Conservation (phyloP, 2,888 invertebrate species). For the Nomada ruficornis region DNA sequence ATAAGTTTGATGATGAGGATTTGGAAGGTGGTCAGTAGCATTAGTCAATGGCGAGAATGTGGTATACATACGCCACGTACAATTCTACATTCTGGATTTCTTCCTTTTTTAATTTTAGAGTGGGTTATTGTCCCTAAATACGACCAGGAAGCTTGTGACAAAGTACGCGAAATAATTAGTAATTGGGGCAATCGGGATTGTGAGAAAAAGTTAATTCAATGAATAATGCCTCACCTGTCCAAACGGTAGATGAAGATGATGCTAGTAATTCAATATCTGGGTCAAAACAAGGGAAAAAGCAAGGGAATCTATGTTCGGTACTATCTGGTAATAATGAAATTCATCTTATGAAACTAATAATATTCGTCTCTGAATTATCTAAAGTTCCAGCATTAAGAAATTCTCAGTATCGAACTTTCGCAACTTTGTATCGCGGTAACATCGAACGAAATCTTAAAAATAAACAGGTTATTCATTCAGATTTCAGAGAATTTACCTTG, state of each 20-base stretch:
- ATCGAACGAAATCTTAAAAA: neutral
- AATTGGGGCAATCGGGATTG: neutral
- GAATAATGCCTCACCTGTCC: neutral
- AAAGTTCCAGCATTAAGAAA: too few relatives aligned
- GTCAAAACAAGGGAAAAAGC: conserved; percentile 1
- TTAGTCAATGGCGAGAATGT: neutral
- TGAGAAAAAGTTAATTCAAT: neutral
- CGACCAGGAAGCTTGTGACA: neutral
- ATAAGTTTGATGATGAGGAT: neutral
- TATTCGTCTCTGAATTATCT: too few relatives aligned
- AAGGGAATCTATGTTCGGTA: conserved; percentile 8
- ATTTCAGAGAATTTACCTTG: neutral
- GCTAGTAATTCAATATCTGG: too few relatives aligned
- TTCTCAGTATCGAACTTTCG: too few relatives aligned
- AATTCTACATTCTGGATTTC: neutral
- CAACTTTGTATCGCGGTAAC: neutral
- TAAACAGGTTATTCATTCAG: neutral
- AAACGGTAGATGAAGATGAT: too few relatives aligned
- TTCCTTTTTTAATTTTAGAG: neutral
- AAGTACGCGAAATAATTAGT: neutral
- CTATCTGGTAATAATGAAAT: conserved; percentile 6
- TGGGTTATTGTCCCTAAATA: conserved; percentile 24
- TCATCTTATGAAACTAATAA: neutral
- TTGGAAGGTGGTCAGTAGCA: neutral
- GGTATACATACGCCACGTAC: too few relatives aligned